These are phyloP conservation scores for Myodes glareolus DNA, from an alignment of 2,113 vertebrate species.

Conservation along the genomic window DNA sequence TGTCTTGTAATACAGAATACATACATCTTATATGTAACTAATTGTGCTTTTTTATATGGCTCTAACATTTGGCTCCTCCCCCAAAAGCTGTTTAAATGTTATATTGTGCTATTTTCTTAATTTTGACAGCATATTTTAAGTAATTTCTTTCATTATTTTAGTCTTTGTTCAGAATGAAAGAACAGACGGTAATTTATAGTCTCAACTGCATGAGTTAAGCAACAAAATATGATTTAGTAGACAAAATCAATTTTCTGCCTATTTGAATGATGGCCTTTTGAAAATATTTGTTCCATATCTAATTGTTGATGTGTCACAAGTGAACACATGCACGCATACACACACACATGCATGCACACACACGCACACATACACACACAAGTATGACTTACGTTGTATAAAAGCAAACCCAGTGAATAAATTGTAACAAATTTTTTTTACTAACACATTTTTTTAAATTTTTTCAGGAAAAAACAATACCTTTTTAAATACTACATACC, in stretches of 20 bases:
- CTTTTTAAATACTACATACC: too few species aligned
- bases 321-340: neutral
- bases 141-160: neutral
- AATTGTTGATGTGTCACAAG: neutral
- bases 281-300: neutral
- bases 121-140: neutral
- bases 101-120: neutral
- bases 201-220: neutral
- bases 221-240: neutral
- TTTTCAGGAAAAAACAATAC: too few species aligned
- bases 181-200: neutral
- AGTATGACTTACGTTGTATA: too few species aligned
- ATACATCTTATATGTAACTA: neutral
- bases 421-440: neutral
- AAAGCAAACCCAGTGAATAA: neutral
- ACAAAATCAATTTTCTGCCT: neutral
- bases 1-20: neutral
- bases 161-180: neutral
- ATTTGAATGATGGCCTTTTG: neutral
- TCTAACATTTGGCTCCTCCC: neutral
- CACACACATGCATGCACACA: neutral
- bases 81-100: neutral
- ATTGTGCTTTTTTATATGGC: neutral
- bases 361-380: neutral
- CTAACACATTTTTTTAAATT: too few species aligned